Conservation (phyloP, 1,140 invertebrate species). For the Phthorimaea operculella region DNA sequence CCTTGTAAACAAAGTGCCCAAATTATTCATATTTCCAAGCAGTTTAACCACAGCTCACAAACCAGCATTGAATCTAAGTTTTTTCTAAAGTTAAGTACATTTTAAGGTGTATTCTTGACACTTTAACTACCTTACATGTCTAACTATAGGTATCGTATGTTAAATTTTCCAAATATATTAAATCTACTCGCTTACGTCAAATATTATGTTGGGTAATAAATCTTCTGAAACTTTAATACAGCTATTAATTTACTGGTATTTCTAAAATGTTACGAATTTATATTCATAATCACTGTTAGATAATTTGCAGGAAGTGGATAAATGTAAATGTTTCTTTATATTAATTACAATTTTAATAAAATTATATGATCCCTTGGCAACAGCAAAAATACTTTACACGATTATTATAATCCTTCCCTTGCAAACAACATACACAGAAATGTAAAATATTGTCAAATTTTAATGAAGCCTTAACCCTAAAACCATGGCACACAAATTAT, state of each 20-base stretch:
- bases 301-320: constrained; percentile 1
- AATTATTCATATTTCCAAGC: constrained; percentile 33
- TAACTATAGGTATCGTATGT: constrained; percentile 25
- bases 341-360: background rate
- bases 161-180: constrained; percentile 32
- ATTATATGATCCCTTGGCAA: background rate
- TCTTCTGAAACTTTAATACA: constrained; percentile 57
- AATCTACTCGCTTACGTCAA: constrained; percentile 51
- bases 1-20: constrained; percentile 31
- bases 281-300: constrained; percentile 8
- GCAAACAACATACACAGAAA: background rate
- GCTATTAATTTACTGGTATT: constrained; percentile 25
- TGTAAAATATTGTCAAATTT: constrained; percentile 58
- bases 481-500: constrained; percentile 61
- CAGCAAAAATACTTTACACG: background rate
- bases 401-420: background rate
- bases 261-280: constrained; percentile 31
- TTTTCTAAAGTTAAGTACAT: constrained; percentile 56
- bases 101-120: constrained; percentile 34
- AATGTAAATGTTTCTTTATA: background rate
- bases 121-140: constrained; percentile 34
- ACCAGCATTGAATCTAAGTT: constrained; percentile 19
- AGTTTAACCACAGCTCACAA: constrained; percentile 35
- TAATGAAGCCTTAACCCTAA: constrained; percentile 50
- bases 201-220: constrained; percentile 60